Percentiles rank a stretch among this genome's conserved stretches.
phyloP scores from a whole-genome alignment of 1,140 invertebrate genomes.

The Hycleus phaleratus region DNA sequence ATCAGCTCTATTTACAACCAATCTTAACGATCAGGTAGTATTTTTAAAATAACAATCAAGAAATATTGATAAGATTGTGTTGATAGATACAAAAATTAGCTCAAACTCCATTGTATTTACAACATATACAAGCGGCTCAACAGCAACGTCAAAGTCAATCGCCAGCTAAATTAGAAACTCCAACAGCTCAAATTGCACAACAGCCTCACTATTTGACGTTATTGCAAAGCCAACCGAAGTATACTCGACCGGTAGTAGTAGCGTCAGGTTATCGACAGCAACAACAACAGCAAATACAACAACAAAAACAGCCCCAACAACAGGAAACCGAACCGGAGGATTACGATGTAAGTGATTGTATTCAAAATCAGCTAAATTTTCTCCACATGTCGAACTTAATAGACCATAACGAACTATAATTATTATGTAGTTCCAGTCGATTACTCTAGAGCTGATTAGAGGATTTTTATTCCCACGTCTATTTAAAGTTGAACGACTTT shows the following conservation, averaged over 20 bases:
- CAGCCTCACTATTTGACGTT: constrained; percentile 18
- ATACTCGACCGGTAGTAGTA: constrained; percentile 3
- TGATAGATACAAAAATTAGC: constrained; percentile 19
- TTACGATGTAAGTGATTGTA: constrained; percentile 18
- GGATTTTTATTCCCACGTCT: neutral
- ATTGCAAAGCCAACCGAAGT: constrained; percentile 4
- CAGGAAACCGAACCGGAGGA: constrained; percentile 17
- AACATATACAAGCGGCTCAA: constrained; percentile 19
- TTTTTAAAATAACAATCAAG: too few relatives aligned
- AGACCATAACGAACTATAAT: too few relatives aligned
- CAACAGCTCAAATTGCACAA: constrained; percentile 5
- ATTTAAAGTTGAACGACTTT: neutral
- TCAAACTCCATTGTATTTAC: constrained; percentile 12
- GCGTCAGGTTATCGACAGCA: constrained; percentile 12
- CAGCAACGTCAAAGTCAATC: constrained; percentile 16
- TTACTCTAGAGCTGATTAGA: neutral
- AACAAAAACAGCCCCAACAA: constrained; percentile 1
- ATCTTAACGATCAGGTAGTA: constrained; percentile 19
- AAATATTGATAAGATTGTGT: neutral
- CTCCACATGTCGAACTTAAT: too few relatives aligned
- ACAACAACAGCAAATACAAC: constrained; percentile 10
- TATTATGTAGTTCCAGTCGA: too few relatives aligned
- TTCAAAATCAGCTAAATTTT: too few relatives aligned
- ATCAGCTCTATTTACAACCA: constrained; percentile 15
- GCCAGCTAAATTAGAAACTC: constrained; percentile 1